Conservation (phyloP, 2,888 invertebrate species). For the Capitulum mitella region DNA sequence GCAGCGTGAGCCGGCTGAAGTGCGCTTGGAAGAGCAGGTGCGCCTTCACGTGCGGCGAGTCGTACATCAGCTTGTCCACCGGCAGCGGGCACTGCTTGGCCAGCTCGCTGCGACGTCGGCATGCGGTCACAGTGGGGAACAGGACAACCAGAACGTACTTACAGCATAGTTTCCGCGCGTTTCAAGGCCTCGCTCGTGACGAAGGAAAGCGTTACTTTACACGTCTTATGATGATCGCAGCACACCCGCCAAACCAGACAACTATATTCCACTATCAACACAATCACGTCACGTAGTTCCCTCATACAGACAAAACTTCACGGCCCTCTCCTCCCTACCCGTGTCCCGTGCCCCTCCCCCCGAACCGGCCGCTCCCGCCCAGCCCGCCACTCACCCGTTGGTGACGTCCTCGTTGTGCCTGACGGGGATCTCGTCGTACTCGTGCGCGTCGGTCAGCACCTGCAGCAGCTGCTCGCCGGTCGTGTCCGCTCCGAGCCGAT, state of each 20-base stretch:
- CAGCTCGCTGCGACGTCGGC: conserved; percentile 58
- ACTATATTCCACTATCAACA: too few species aligned
- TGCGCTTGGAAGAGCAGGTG: conserved; percentile 90
- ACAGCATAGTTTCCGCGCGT: too few species aligned
- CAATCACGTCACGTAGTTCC: too few species aligned
- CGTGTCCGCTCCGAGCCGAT: conserved; percentile 57
- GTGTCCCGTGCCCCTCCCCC: background rate
- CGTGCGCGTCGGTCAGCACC: conserved; percentile 74
- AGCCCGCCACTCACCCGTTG: conserved; percentile 50
- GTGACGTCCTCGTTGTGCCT: conserved; percentile 93
- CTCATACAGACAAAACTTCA: too few species aligned
- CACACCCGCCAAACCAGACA: too few species aligned
- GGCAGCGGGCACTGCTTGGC: conserved; percentile 65
- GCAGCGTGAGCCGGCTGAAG: conserved; percentile 70
- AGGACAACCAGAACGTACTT: too few species aligned
- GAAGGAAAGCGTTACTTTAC: too few species aligned
- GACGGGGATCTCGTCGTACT: conserved; percentile 87
- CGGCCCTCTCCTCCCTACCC: too few species aligned
- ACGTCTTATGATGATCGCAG: too few species aligned
- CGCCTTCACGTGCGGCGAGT: conserved; percentile 90
- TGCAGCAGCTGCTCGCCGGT: conserved; percentile 64
- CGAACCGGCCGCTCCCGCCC: background rate
- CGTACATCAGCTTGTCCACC: conserved; percentile 65
- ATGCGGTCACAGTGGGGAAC: conserved; percentile 28
- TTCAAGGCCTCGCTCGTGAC: too few species aligned